These are phyloP conservation scores for Odontophorus gujanensis DNA, from an alignment of 2,113 vertebrate genomes.

Conservation along the genomic window DNA sequence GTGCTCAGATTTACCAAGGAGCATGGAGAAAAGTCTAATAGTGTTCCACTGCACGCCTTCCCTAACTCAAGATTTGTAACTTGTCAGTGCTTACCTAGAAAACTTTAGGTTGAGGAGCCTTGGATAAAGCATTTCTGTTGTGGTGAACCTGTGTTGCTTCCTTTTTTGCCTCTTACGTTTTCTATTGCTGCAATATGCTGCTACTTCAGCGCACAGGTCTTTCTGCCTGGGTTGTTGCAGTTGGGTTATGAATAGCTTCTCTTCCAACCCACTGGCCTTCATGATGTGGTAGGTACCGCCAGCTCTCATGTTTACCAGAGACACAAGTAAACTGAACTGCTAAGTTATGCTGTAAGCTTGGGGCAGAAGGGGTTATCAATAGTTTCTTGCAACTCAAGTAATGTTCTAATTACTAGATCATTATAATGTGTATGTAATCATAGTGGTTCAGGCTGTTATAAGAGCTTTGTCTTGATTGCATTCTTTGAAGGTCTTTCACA, in stretches of 20 bases:
- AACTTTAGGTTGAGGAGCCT: neutral
- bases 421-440: neutral
- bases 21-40: neutral
- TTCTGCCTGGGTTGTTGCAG: neutral
- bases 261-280: neutral
- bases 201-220: neutral
- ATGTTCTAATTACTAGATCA: neutral
- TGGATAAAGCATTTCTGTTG: neutral
- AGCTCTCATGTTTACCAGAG: neutral
- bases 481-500: neutral
- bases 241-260: accelerated
- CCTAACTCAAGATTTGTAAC: neutral
- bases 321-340: neutral
- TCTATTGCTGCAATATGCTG: accelerated
- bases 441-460: neutral
- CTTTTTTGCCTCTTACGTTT: neutral
- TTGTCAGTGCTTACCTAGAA: neutral
- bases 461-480: neutral
- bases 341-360: neutral
- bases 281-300: neutral
- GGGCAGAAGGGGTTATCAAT: neutral
- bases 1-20: neutral
- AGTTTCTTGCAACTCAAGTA: neutral
- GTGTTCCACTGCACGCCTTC: neutral
- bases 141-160: neutral